Evolutionary conservation across 2,888 invertebrate species (phyloP), one percentile per base, ranked within the genome.

Genomic region (Amiota mariae): DNA sequence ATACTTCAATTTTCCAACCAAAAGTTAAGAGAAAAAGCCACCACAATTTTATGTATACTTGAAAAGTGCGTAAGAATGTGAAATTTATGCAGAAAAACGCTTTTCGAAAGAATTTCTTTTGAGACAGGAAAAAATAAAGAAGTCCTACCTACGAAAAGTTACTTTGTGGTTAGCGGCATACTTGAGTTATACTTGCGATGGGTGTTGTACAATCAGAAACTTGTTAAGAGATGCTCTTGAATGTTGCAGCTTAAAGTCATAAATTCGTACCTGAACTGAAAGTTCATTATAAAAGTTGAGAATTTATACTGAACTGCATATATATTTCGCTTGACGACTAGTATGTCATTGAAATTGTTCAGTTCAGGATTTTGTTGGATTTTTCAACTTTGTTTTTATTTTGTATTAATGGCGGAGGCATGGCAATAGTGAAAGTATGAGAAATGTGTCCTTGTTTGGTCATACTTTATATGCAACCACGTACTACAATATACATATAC

Each of bases 1-100:
- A 80, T 54, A 24, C 67, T 61, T 59, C 71, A 71, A 71, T 59
- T 61, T 57, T 46, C 13, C 11, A 36, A 8, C 20, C 20, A 36
- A 46, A 46, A 24, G 13, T 46, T 46, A 1, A 15, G 18, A 2
- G 11, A 63, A 24, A n/a, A 59, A n/a, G 6, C n/a, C 59, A 59
- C 20, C 4, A 36, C 36, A 36, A 36, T 6, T 36, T 36, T 36
- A 36, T 36, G 2, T 36, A 36, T 36, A 6, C 36, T 36, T 36
- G 36, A 6, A 36, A 36, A 36, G 6, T 36, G 36, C 8, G 36
- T 36, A 3, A 2, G 36, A 36, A 36, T 36, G 36, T 4, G 6
- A 54, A 54, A 54, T 54, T 54, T 54, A 54, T 54, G 54, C 54
- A 54, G 54, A n/a, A 54, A 54, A 54, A 54, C n/a, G 13, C 54